Base-by-base conservation (phyloP, 2,888 invertebrate species). In the Ariolimax columbianus region DNA sequence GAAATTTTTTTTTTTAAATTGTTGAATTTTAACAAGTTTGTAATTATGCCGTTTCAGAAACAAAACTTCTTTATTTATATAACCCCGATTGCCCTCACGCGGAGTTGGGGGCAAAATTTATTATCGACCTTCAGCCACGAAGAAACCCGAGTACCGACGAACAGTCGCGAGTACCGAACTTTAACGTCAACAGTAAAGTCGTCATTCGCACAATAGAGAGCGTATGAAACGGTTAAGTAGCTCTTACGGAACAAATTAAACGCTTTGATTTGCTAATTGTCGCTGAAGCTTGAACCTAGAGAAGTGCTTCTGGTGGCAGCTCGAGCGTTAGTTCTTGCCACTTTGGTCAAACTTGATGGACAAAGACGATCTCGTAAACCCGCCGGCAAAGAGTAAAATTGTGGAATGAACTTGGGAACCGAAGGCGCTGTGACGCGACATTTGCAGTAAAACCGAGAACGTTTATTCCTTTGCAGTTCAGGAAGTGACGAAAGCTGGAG, bases 231-330 rank as follows among this genome's bases (percentile, higher is more conserved):
- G n/a, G 78, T 78, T 63, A 59, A 78, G 38, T 40, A 78, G 59
- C 78, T 78, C 36, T 78, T 78, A 40, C 78, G 14, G 78, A 40
- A 78, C 78, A 78, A 78, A 78, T 78, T 78, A 59, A 78, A 63
- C 3, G 63, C 78, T 78, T 38, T 59, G 59, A 78, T 59, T 63
- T 59, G 63, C 78, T 78, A 78, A 78, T 78, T 78, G 63, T 14
- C 33, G 78, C 14, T 6, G 33, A 11, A 33, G 51, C 23, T 33
- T 3, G 33, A 75, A 33, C 23, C 75, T 33, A 2, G 51, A 30
- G 30, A 47, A 47, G 73, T 47, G 73, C 30, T 30, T 75, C 3
- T 9, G 17, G 30, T 30, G 51, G 26, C 47, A 51, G 75, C 6
- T 1, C 19, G 17, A 51, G 47, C 51, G 75, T 51, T 43, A 14